Evolutionary conservation across 2,797 vertebrate species (phyloP), one percentile per base, ranked within the genome.

Genomic region (Phrynocephalus vlangalii): DNA sequence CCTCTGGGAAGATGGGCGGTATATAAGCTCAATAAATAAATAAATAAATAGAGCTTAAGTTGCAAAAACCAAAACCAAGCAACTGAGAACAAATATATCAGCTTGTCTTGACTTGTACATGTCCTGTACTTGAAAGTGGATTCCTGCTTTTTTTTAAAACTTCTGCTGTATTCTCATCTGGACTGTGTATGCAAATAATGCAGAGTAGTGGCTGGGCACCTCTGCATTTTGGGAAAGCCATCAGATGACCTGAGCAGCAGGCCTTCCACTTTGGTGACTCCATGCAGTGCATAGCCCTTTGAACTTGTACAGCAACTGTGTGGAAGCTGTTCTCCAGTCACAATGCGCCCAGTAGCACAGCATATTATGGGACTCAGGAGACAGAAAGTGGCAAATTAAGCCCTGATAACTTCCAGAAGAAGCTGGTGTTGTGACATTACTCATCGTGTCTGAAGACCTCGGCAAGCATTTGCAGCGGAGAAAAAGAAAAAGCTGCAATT

Each of bases 381-480:
- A 22, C 71, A 84, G 91, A 80, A 6, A 93, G 90, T 80, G 87
- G 83, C 87, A 90, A 89, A 92, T 79, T 91, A 91, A 88, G 11
- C 90, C 87, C 83, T 90, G 80, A 79, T 90, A 90, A 94, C 78
- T 93, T 95, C 91, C 94, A 94, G 94, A 91, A 94, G 91, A 91
- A 75, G 71, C 73, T 28, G 78, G 84, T 85, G 18, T 30, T 26
- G 33, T 79, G 80, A 78, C 33, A 68, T 89, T 82, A 77, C 82
- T 94, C 72, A 82, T 56, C 15, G 68, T 15, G 0, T 86, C 91
- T 95, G 87, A 92, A 93, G 88, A 92, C 90, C 38, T 70, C 3
- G 0, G 66, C 93, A 88, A 92, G 92, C 5, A 2, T 88, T 89
- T 87, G 1, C 72, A 80, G 89, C 68, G 86, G 73, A 86, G 73